Conservation (phyloP, 1,140 invertebrate genomes). For the Caenorhabditis tropicalis region DNA sequence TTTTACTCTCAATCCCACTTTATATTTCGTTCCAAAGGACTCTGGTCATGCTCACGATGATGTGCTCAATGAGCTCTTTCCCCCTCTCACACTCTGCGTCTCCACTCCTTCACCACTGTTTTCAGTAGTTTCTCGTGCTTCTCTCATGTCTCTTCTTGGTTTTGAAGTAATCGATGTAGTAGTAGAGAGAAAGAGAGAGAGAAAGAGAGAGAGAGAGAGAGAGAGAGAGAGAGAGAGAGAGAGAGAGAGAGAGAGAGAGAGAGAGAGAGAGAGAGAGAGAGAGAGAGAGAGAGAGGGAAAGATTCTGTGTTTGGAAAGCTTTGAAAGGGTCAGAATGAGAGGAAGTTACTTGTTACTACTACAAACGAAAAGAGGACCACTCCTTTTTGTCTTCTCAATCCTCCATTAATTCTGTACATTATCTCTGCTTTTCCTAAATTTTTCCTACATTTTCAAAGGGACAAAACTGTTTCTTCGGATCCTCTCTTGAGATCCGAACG, state of each 20-base stretch:
- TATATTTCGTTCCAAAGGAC: background rate
- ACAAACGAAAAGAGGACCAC: background rate
- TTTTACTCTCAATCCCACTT: background rate
- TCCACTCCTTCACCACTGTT: background rate
- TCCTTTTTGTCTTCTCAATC: background rate
- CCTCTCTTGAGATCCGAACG: too few relatives aligned
- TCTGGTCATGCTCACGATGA: conserved; percentile 10
- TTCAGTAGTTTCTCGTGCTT: background rate
- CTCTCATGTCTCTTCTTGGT: background rate
- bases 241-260: background rate
- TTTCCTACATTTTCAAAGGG: background rate
- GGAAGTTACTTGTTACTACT: conserved; percentile 77
- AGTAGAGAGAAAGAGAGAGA: background rate
- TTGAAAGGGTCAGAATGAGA: conserved; percentile 84
- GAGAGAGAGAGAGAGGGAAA: background rate
- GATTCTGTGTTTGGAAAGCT: conserved; percentile 22
- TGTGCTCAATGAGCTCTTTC: conserved; percentile 19
- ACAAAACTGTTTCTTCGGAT: too few relatives aligned
- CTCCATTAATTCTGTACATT: background rate
- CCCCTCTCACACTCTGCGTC: background rate
- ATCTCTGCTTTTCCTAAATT: background rate
- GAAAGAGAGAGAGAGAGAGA: background rate
- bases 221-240: background rate
- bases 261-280: background rate
- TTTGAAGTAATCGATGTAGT: conserved; percentile 30